A percentile compares a stretch with the other conserved stretches of the same genome.
Evolutionary conservation across 92 coral and sea anemone species (phyloP).

Genomic region (Epizoanthus illoricatus): DNA sequence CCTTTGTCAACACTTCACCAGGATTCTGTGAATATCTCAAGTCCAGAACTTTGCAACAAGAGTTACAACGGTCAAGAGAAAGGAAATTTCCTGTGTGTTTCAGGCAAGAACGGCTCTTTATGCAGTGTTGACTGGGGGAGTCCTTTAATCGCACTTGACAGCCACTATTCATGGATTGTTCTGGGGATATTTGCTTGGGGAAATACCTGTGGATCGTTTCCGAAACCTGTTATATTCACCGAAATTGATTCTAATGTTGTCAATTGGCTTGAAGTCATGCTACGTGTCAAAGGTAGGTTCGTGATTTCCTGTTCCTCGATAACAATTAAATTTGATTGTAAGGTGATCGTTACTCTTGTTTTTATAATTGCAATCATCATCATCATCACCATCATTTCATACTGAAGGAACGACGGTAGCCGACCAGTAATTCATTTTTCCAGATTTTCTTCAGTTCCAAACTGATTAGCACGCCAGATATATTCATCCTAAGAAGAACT

Average conservation of each 20-base stretch:
- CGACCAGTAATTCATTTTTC: not conserved
- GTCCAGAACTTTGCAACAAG: slow-evolving; percentile 46
- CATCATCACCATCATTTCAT: not conserved
- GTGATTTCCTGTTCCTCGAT: slow-evolving; percentile 17
- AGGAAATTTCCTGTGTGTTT: slow-evolving; percentile 56
- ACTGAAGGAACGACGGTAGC: too few species aligned
- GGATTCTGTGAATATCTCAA: slow-evolving; percentile 45
- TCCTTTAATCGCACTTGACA: slow-evolving; percentile 56
- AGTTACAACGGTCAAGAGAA: slow-evolving; percentile 44
- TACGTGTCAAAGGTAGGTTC: slow-evolving; percentile 68
- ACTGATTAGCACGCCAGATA: not conserved
- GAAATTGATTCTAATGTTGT: slow-evolving; percentile 43
- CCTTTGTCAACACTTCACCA: too few species aligned
- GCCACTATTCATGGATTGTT: slow-evolving; percentile 44
- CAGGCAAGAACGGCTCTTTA: slow-evolving; percentile 48
- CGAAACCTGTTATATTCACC: slow-evolving; percentile 62
- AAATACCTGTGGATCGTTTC: slow-evolving; percentile 56
- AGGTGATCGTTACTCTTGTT: not conserved
- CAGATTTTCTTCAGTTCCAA: not conserved
- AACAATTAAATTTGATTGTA: not conserved
- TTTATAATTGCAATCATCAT: not conserved
- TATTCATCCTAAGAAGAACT: not conserved
- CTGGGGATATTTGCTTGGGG: slow-evolving; percentile 82
- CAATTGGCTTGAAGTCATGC: slow-evolving; percentile 53
- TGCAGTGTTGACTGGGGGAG: slow-evolving; percentile 80